Conservation (phyloP, 2,113 vertebrate genomes). For the Ailurus styani region DNA sequence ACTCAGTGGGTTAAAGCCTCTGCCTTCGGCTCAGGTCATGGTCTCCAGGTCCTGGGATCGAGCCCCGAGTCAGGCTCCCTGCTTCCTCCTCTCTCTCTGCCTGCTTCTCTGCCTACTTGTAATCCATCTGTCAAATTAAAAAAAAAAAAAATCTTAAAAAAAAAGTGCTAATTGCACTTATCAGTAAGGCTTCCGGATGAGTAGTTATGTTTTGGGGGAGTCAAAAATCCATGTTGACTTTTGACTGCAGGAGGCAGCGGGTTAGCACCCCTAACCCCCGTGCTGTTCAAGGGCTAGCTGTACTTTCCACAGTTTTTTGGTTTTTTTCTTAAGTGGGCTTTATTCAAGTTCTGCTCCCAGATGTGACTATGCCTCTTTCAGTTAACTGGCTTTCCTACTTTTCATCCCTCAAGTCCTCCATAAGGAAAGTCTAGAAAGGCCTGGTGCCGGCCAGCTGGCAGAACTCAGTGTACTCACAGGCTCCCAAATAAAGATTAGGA, state of each 20-base stretch:
- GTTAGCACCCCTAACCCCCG: not conserved
- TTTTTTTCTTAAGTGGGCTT: not conserved
- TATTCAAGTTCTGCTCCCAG: not conserved
- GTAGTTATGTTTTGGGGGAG: not conserved
- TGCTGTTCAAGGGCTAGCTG: not conserved
- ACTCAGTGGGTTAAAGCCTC: no score
- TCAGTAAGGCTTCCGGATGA: not conserved
- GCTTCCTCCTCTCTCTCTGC: no score
- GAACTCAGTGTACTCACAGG: no score
- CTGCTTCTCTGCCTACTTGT: no score
- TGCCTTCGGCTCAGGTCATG: no score
- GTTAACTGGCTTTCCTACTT: not conserved
- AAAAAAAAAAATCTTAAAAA: no score
- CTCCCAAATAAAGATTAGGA: not conserved
- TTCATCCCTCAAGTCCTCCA: not conserved
- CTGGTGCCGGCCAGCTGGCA: not conserved
- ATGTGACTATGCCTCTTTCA: not conserved
- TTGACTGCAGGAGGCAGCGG: not conserved
- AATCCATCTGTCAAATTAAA: no score
- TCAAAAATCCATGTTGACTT: not conserved
- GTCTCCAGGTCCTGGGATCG: no score
- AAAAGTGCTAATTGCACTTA: no score
- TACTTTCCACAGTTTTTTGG: not conserved
- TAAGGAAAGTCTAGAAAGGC: not conserved
- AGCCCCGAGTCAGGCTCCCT: no score